Conservation (phyloP, 2,888 invertebrate genomes). For the Coenonympha arcania region DNA sequence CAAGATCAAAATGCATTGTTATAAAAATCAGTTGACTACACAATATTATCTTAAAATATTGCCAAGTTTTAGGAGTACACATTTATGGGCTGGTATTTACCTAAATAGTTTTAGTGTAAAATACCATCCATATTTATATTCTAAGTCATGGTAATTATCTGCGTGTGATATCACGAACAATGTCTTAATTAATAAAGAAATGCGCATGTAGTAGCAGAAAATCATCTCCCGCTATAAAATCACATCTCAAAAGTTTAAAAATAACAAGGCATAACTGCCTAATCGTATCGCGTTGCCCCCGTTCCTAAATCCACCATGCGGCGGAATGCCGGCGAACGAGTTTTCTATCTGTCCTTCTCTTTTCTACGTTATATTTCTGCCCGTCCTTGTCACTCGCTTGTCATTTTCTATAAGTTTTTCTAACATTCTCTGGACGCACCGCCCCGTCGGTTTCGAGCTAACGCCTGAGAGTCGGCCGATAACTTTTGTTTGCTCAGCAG, state of each 20-base stretch:
- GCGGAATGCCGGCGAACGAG: slow-evolving; percentile 72
- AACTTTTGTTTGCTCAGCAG: slow-evolving; percentile 68
- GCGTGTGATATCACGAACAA: neutral
- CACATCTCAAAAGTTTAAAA: slow-evolving; percentile 46
- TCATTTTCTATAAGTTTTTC: slow-evolving; percentile 75
- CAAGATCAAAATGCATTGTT: neutral
- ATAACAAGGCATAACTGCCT: slow-evolving; percentile 70
- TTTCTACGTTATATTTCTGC: slow-evolving; percentile 51
- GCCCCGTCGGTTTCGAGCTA: slow-evolving; percentile 64
- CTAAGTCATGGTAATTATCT: neutral
- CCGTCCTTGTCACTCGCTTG: slow-evolving; percentile 67
- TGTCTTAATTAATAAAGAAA: slow-evolving; percentile 14
- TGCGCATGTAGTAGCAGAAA: slow-evolving; percentile 22
- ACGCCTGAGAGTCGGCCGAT: slow-evolving; percentile 57
- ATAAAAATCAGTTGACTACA: neutral
- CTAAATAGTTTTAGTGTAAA: too few species aligned
- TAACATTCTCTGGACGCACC: slow-evolving; percentile 65
- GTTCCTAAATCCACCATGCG: slow-evolving; percentile 73
- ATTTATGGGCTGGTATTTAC: too few species aligned
- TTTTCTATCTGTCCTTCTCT: slow-evolving; percentile 67
- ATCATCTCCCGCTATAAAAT: slow-evolving; percentile 31
- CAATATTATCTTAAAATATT: too few species aligned
- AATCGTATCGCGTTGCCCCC: slow-evolving; percentile 72
- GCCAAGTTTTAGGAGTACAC: too few species aligned
- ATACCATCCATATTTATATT: too few species aligned